phyloP scores from a whole-genome alignment of 2,797 vertebrate species.

The Philypnodon macrostomus region DNA sequence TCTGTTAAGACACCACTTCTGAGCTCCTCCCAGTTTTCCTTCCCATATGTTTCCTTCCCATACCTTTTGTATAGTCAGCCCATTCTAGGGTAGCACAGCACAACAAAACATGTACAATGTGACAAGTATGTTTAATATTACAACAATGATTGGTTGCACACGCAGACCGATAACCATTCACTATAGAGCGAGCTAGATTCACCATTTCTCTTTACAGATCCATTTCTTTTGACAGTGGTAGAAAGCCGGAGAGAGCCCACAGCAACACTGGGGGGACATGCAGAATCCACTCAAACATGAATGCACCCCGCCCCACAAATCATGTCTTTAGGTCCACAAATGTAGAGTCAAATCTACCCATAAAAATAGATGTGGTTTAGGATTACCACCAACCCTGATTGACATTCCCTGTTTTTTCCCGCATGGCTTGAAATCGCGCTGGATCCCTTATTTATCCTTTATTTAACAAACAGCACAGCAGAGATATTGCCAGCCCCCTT shows the following conservation, averaged over 20 bases:
- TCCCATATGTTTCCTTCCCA: background rate
- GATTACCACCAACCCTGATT: slow-evolving; percentile 34
- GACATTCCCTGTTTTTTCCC: slow-evolving; percentile 6
- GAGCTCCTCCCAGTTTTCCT: background rate
- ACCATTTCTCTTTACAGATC: no score
- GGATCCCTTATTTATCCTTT: slow-evolving; percentile 37
- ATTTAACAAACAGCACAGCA: slow-evolving; percentile 78
- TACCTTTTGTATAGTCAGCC: background rate
- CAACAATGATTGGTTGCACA: no score
- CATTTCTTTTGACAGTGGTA: no score
- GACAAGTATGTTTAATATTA: no score
- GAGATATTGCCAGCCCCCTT: slow-evolving; percentile 81
- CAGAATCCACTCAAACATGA: no score
- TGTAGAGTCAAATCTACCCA: no score
- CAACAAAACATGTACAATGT: background rate
- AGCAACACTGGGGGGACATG: no score
- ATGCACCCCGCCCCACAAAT: no score
- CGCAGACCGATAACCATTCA: no score
- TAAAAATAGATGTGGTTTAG: slow-evolving; percentile 31
- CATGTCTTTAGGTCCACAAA: no score
- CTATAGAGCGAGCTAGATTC: no score
- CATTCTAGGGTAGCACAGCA: background rate
- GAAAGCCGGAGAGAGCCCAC: no score
- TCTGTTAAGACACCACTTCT: background rate
- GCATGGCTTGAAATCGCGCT: slow-evolving; percentile 11